Conservation (phyloP, 2,113 vertebrate genomes). For the Clarias magur region DNA sequence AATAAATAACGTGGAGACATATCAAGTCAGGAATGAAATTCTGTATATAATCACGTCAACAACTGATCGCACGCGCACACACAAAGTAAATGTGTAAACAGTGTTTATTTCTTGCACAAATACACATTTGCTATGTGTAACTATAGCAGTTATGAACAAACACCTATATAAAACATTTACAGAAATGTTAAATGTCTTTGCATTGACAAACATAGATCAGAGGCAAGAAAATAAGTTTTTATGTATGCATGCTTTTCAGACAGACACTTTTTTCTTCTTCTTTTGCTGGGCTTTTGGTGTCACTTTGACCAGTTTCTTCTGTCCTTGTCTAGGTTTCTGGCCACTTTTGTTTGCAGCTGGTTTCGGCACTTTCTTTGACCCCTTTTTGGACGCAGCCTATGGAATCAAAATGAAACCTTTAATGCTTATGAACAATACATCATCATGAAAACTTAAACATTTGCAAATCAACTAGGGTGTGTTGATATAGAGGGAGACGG, state of each 20-base stretch:
- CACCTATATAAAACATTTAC: neutral
- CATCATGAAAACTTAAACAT: neutral
- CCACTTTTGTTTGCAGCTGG: neutral
- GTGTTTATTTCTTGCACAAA: constrained; percentile 13
- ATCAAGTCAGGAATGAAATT: neutral
- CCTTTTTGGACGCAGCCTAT: constrained; percentile 53
- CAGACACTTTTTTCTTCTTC: constrained; percentile 38
- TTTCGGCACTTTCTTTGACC: constrained; percentile 56
- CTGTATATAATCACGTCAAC: neutral
- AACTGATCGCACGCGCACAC: neutral
- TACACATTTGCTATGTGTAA: constrained; percentile 3
- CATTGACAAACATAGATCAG: neutral
- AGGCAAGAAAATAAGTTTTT: too few relatives aligned
- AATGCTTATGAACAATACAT: neutral
- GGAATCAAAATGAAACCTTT: neutral
- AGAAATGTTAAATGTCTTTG: neutral
- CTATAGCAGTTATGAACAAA: constrained; percentile 10
- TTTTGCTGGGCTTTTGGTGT: constrained; percentile 41
- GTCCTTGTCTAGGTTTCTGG: constrained; percentile 51
- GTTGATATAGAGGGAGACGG: neutral
- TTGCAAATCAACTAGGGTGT: neutral
- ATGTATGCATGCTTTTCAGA: neutral
- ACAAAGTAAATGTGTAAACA: neutral
- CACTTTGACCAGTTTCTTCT: constrained; percentile 54
- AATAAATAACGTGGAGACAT: neutral